Conservation (phyloP, 37 sponge, comb jelly and placozoan genomes). For the Geodia barretti region DNA sequence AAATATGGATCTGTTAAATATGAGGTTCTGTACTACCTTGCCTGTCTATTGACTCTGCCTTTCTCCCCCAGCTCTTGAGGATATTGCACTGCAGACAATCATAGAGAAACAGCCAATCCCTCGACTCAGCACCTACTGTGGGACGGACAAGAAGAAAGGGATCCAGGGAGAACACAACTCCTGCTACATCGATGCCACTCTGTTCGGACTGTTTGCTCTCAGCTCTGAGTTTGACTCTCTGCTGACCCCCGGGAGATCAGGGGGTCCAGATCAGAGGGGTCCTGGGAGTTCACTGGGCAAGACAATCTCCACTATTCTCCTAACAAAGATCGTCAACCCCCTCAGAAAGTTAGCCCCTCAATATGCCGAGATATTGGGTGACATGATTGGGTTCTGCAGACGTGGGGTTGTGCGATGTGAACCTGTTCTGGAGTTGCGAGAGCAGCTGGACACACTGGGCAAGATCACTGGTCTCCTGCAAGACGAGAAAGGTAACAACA, state of each 20-base stretch:
- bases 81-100: too few relatives aligned
- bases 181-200: constrained; percentile 86
- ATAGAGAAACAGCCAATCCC: too few relatives aligned
- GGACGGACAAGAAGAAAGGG: too few relatives aligned
- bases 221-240: constrained; percentile 57
- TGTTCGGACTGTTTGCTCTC: constrained; percentile 78
- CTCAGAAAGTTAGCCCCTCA: constrained; percentile 60
- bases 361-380: too few relatives aligned
- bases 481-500: constrained; percentile 82
- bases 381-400: too few relatives aligned
- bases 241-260: constrained; percentile 5
- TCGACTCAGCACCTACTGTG: too few relatives aligned
- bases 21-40: too few relatives aligned
- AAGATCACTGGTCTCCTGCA: constrained; percentile 60
- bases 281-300: not conserved
- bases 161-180: constrained; percentile 89
- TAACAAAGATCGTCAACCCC: constrained; percentile 62
- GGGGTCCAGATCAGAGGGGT: not conserved
- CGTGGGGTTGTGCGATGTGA: not conserved
- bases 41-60: too few relatives aligned
- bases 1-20: too few relatives aligned
- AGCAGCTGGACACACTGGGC: constrained; percentile 57
- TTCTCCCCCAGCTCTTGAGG: too few relatives aligned
- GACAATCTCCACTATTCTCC: constrained; percentile 12
- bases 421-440: not conserved